Evolutionary conservation across 2,888 invertebrate species (phyloP).

Genomic region (Mythimna impura): DNA sequence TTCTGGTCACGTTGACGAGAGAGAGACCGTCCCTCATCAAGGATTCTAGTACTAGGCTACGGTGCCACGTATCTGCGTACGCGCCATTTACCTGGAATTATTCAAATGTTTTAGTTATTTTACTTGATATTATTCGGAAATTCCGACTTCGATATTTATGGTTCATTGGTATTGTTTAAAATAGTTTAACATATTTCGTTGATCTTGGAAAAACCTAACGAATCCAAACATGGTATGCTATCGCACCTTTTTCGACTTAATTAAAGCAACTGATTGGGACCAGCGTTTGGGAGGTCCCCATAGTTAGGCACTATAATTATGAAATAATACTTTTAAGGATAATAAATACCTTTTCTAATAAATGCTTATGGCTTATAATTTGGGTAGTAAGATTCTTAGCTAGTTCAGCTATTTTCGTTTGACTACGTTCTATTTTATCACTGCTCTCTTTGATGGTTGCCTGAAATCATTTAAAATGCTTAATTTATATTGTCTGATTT

Average conservation of each 20-base stretch:
- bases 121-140: neutral
- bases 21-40: constrained; percentile 88
- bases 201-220: constrained; percentile 3
- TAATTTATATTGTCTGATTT: no score
- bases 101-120: neutral
- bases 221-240: constrained; percentile 3
- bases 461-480: constrained; percentile 73
- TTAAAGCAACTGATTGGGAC: constrained; percentile 20
- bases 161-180: constrained; percentile 3
- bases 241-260: neutral
- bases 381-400: constrained; percentile 84
- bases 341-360: constrained; percentile 84
- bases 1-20: constrained; percentile 88
- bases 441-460: constrained; percentile 85
- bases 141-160: constrained; percentile 8
- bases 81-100: constrained; percentile 90
- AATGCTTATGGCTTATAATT: constrained; percentile 79
- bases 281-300: neutral
- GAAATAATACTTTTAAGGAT: constrained; percentile 6
- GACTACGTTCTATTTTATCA: constrained; percentile 83
- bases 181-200: neutral
- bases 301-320: neutral
- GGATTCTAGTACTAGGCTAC: constrained; percentile 85
- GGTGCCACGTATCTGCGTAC: constrained; percentile 91
- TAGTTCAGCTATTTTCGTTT: constrained; percentile 80